Evolutionary conservation across 2,888 invertebrate genomes (phyloP).

Genomic region (Lepidochrysops patricia): DNA sequence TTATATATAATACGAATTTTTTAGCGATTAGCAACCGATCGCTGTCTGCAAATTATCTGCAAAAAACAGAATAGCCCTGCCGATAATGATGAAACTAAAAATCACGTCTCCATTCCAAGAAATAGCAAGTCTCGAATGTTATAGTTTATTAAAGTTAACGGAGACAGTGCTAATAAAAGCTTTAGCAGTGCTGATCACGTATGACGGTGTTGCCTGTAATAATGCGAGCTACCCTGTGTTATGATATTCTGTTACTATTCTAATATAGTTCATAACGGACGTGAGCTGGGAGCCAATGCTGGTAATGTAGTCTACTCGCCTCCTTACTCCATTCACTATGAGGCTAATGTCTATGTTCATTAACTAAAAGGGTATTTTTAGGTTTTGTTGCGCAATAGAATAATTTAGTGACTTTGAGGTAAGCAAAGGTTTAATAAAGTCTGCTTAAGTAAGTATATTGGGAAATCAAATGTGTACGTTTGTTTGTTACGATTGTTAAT

Average conservation of each 20-base stretch:
- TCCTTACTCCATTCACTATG: constrained; percentile 6
- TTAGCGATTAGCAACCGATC: too few species aligned
- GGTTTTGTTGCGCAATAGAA: not conserved
- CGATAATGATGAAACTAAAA: not conserved
- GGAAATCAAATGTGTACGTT: too few species aligned
- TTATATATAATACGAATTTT: too few species aligned
- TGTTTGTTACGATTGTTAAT: too few species aligned
- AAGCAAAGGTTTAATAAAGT: not conserved
- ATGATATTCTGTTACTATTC: constrained; percentile 12
- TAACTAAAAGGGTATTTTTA: not conserved
- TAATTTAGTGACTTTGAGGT: not conserved
- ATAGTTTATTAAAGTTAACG: not conserved
- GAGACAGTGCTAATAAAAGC: not conserved
- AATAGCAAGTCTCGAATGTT: not conserved
- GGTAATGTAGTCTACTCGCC: constrained; percentile 1
- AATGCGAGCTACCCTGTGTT: constrained; percentile 11
- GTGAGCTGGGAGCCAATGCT: not conserved
- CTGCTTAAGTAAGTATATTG: too few species aligned
- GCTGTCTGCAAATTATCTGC: too few species aligned
- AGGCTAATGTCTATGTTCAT: constrained; percentile 5
- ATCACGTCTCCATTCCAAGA: not conserved
- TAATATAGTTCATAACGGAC: constrained; percentile 11
- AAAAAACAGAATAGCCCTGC: too few species aligned
- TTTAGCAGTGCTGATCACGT: constrained; percentile 7
- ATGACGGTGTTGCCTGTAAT: constrained; percentile 4